These are phyloP conservation scores for Phaonia tiefii DNA, from an alignment of 2,888 invertebrate species.

Conservation along the genomic window DNA sequence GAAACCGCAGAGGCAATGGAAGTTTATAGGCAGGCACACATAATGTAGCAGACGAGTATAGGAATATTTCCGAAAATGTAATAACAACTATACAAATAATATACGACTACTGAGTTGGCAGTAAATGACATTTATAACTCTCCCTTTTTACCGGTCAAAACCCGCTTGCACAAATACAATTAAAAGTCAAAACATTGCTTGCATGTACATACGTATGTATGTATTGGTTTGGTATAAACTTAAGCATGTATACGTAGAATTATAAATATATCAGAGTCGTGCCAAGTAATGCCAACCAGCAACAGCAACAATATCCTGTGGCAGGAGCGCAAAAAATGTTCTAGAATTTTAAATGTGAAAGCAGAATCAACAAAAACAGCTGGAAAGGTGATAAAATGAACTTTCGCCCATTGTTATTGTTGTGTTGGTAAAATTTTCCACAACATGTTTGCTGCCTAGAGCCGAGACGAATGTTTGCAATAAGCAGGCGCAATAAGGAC, in stretches of 20 bases:
- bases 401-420: background rate
- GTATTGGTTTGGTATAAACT: no score
- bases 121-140: slow-evolving; percentile 62
- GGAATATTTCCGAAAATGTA: background rate
- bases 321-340: slow-evolving; percentile 12
- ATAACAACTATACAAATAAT: slow-evolving; percentile 38
- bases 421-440: no score
- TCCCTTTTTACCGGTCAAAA: slow-evolving; percentile 66
- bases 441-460: no score
- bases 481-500: slow-evolving; percentile 51
- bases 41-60: background rate
- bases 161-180: slow-evolving; percentile 30
- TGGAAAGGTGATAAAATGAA: slow-evolving; percentile 38
- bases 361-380: slow-evolving; percentile 38
- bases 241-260: slow-evolving; percentile 20
- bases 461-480: no score
- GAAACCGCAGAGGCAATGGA: background rate
- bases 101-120: slow-evolving; percentile 33
- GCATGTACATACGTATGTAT: no score
- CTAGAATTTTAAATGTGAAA: background rate
- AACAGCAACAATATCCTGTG: slow-evolving; percentile 13
- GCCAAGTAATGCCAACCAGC: slow-evolving; percentile 42
- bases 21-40: background rate
- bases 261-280: slow-evolving; percentile 3
- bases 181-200: no score